Evolutionary conservation across 2,797 vertebrate species (phyloP), one percentile per base, ranked within the genome.

Genomic region (Amphiprion clarkii): DNA sequence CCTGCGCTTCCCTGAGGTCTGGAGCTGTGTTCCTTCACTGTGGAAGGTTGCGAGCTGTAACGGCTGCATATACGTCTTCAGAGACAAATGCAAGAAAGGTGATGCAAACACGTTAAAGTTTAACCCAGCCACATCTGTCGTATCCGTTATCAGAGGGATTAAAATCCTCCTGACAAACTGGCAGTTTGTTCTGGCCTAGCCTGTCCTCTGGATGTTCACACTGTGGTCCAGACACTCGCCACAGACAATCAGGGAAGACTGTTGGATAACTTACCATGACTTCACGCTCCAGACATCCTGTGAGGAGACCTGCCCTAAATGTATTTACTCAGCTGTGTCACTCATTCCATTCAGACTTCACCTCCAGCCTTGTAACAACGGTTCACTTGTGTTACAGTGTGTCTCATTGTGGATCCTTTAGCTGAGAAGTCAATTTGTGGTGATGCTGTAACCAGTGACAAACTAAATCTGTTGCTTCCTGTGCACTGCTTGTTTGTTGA

Each of bases 1-100:
- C 42, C 94, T 99, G 0, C 98, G 97, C 77, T 96, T 99, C 88
- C 98, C 98, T 0, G 97, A 98, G 73, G 97, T 94, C 59, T 99
- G 98, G 98, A 99, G 97, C 94, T 98, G 97, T 0, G 94, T 97
- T 67, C 98, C 98, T 0, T 98, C 98, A 1, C 93, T 99, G 68
- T 99, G 98, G 98, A 99, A 99, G 94, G 97, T 99, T 23, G 98
- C 98, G 81, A 99, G 98, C 92, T 99, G 98, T 80, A 99, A 99
- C 0, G 98, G 98, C 71, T 98, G 96, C 91, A 98, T 99, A 77
- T 99, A 99, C 0, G 97, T 99, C 49, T 99, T 99, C 87, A 95
- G 98, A 1, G 98, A 99, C 91, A 97, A 96, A 85, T 99, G 98
- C 68, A 99, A 99, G 94, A 99, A 99, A 87, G 98, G 98, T 0